phyloP scores from a whole-genome alignment of 2,113 vertebrate genomes.

The Thunnus thynnus region DNA sequence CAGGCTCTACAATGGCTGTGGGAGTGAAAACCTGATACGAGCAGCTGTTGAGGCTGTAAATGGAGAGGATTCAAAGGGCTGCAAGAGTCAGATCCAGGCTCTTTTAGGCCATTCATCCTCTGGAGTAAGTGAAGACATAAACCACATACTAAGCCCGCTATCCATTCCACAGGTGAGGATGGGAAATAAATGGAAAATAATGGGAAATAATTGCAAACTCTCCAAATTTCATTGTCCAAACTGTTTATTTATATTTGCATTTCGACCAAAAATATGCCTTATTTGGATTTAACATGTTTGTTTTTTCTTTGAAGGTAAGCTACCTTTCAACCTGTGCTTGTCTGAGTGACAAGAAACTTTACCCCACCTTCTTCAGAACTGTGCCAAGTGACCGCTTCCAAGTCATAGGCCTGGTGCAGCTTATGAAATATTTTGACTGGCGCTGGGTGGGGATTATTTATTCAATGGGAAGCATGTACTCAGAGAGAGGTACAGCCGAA shows the following conservation, averaged over 20 bases:
- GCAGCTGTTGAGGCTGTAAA: constrained; percentile 70
- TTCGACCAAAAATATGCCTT: background rate
- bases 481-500: constrained; percentile 37
- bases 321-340: constrained; percentile 77
- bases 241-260: background rate
- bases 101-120: constrained; percentile 77
- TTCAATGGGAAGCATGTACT: constrained; percentile 23
- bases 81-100: constrained; percentile 59
- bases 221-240: background rate
- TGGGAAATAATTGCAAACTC: background rate
- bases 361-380: constrained; percentile 77
- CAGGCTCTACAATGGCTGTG: constrained; percentile 71
- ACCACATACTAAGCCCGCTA: constrained; percentile 56
- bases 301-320: constrained; percentile 67
- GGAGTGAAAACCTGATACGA: constrained; percentile 65
- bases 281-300: background rate
- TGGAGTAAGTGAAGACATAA: constrained; percentile 68
- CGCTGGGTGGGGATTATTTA: constrained; percentile 77
- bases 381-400: constrained; percentile 77
- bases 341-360: constrained; percentile 72
- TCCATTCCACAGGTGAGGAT: constrained; percentile 73
- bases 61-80: constrained; percentile 30
- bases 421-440: constrained; percentile 77
- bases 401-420: constrained; percentile 60
- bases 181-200: background rate